A percentile compares a stretch with the other conserved stretches of the same genome.
Evolutionary conservation across 1,140 invertebrate genomes (phyloP).

Genomic region (Nephotettix cincticeps): DNA sequence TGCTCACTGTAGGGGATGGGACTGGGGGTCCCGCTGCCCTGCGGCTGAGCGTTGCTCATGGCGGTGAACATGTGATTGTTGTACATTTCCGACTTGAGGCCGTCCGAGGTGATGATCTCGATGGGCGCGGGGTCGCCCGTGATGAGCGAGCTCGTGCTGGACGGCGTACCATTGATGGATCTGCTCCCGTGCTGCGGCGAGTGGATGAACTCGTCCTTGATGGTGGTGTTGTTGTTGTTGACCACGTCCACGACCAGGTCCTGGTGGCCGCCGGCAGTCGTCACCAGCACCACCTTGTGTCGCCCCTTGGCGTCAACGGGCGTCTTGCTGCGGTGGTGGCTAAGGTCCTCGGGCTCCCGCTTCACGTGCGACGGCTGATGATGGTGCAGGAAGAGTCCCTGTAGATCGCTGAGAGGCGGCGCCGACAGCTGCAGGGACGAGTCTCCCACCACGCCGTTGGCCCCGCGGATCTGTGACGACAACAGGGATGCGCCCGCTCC

Average conservation of each 20-base stretch:
- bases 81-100: conserved; percentile 52
- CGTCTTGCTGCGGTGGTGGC: conserved; percentile 49
- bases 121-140: conserved; percentile 49
- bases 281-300: conserved; percentile 49
- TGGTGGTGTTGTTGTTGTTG: conserved; percentile 44
- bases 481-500: conserved; percentile 48
- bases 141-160: conserved; percentile 51
- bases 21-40: conserved; percentile 50
- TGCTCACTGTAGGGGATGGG: conserved; percentile 57
- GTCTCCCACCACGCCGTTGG: conserved; percentile 58
- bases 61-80: conserved; percentile 51
- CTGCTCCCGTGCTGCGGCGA: conserved; percentile 52
- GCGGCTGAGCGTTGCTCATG: conserved; percentile 43
- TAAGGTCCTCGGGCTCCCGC: conserved; percentile 65
- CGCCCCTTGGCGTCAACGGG: conserved; percentile 42
- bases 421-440: conserved; percentile 53
- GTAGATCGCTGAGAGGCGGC: conserved; percentile 57
- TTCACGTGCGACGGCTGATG: conserved; percentile 58
- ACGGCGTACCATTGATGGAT: conserved; percentile 52
- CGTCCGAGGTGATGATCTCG: conserved; percentile 54
- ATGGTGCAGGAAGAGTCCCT: conserved; percentile 62
- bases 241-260: conserved; percentile 52
- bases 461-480: conserved; percentile 49
- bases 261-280: conserved; percentile 43
- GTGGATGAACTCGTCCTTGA: conserved; percentile 52